Evolutionary conservation across 2,888 invertebrate species (phyloP).

Genomic region (Coenonympha arcania): DNA sequence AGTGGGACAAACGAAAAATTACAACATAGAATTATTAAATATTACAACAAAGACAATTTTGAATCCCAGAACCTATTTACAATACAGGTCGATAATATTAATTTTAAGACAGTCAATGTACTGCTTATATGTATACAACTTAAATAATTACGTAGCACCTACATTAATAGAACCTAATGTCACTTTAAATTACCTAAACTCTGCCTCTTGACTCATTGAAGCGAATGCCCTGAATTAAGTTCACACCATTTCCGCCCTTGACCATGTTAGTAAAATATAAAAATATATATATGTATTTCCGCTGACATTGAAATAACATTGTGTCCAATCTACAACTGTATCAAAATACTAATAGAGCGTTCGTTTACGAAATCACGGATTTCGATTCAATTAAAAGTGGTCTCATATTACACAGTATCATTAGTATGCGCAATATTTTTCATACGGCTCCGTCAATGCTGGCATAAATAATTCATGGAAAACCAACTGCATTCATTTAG

Average conservation of each 20-base stretch:
- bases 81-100: no score
- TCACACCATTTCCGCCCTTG: background rate
- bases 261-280: background rate
- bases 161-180: no score
- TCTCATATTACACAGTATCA: constrained; percentile 33
- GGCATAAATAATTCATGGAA: constrained; percentile 48
- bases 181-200: background rate
- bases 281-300: background rate
- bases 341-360: constrained; percentile 6
- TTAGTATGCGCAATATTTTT: constrained; percentile 46
- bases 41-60: no score
- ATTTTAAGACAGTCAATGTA: no score
- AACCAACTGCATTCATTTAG: constrained; percentile 29
- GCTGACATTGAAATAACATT: constrained; percentile 1
- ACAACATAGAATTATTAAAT: no score
- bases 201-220: background rate
- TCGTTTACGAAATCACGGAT: constrained; percentile 18
- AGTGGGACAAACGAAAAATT: no score
- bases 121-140: no score
- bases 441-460: constrained; percentile 36
- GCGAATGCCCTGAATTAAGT: background rate
- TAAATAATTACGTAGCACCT: no score
- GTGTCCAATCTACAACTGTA: background rate
- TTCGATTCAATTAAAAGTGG: constrained; percentile 38
- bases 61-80: no score